Conservation (phyloP, 2,797 vertebrate species). For the Coccyzus lansbergi region DNA sequence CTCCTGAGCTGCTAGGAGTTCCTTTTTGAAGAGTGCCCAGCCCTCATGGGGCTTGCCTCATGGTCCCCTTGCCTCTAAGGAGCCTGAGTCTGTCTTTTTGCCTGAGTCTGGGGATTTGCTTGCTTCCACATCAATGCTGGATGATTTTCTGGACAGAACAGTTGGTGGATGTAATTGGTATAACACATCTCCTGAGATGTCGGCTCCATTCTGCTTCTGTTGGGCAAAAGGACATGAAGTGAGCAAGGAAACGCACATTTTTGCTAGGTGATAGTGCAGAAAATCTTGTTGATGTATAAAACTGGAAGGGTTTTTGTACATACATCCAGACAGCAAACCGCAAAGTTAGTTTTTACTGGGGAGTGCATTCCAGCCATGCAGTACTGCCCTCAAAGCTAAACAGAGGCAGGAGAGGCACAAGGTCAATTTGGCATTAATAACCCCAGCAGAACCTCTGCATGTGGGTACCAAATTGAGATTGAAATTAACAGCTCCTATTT, state of each 20-base stretch:
- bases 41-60: too few species aligned
- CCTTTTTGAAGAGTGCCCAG: too few species aligned
- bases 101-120: conserved; percentile 37
- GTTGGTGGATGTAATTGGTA: conserved; percentile 80
- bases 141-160: conserved; percentile 7
- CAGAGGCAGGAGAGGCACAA: neutral
- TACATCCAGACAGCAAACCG: neutral
- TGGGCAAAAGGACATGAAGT: neutral
- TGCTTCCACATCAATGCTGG: conserved; percentile 12
- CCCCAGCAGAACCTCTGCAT: neutral
- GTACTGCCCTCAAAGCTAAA: neutral
- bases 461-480: neutral
- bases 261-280: neutral
- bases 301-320: neutral
- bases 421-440: neutral
- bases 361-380: neutral
- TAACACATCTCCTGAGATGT: conserved; percentile 81
- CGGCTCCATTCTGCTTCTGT: conserved; percentile 71
- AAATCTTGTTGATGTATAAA: neutral
- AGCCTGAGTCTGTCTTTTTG: conserved; percentile 59
- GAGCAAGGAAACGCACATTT: neutral
- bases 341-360: neutral
- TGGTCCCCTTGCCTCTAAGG: too few species aligned
- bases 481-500: neutral
- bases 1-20: too few species aligned